Percentiles rank a stretch among this genome's conserved stretches.
Evolutionary conservation across 2,113 vertebrate species (phyloP).

Genomic region (Boulengeromyrus knoepffleri): DNA sequence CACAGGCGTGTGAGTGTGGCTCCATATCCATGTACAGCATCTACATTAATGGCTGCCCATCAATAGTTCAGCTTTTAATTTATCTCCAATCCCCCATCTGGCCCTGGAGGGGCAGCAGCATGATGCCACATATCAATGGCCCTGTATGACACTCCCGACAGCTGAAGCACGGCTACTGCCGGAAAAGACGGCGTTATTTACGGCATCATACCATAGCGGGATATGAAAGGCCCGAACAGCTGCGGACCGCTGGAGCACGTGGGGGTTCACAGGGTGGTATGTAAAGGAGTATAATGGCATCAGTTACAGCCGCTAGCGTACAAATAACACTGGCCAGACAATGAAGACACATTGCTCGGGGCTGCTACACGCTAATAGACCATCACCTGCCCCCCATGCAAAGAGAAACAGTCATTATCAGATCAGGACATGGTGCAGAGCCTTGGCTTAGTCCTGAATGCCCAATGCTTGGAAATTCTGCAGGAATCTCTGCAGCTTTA

Average conservation of each 20-base stretch:
- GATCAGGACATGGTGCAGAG: not conserved
- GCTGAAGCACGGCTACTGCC: not conserved
- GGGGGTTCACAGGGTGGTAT: not conserved
- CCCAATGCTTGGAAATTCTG: not conserved
- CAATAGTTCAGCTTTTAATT: conserved; percentile 82
- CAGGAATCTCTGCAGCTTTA: not conserved
- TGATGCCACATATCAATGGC: conserved; percentile 26
- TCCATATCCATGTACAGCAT: conserved; percentile 42
- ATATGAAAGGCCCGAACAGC: not conserved
- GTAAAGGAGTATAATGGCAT: not conserved
- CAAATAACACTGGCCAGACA: not conserved
- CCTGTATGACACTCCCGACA: conserved; percentile 43
- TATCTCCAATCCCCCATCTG: conserved; percentile 55
- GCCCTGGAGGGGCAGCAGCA: conserved; percentile 21
- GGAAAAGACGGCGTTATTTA: not conserved
- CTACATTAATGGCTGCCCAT: conserved; percentile 66
- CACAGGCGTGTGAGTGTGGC: conserved; percentile 40
- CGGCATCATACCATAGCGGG: not conserved
- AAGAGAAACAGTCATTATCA: not conserved
- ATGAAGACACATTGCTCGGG: not conserved
- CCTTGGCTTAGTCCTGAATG: not conserved
- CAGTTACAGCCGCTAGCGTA: not conserved
- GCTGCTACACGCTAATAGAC: not conserved
- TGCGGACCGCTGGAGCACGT: too few species aligned
- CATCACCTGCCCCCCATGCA: not conserved